These are phyloP conservation scores for Dioctria rufipes DNA, from an alignment of 2,888 invertebrate species.

Conservation along the genomic window DNA sequence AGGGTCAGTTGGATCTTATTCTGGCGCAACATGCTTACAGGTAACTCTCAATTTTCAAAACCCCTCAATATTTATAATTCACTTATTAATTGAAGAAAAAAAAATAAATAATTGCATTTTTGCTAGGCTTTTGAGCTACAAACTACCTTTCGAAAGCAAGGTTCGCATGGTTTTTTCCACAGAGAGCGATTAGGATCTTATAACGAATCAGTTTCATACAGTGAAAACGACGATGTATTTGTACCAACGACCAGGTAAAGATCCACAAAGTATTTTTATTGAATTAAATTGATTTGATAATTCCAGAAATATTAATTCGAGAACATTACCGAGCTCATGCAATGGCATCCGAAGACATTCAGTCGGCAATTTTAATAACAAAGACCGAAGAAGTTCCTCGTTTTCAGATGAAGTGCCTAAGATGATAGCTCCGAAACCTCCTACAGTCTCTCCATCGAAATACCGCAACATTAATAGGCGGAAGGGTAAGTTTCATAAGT, in stretches of 20 bases:
- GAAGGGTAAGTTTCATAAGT: constrained; percentile 66
- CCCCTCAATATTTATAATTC: neutral
- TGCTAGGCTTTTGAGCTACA: constrained; percentile 58
- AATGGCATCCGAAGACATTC: constrained; percentile 70
- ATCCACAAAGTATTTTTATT: constrained; percentile 24
- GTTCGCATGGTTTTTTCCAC: constrained; percentile 61
- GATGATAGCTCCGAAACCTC: constrained; percentile 70
- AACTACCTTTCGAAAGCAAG: constrained; percentile 61
- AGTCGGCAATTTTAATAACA: constrained; percentile 68
- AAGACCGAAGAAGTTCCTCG: constrained; percentile 63
- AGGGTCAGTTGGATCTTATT: constrained; percentile 67
- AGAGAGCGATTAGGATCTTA: constrained; percentile 70
- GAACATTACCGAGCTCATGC: constrained; percentile 59
- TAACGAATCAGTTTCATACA: constrained; percentile 66
- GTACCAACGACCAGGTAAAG: constrained; percentile 67
- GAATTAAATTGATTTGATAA: neutral
- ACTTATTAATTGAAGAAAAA: constrained; percentile 61
- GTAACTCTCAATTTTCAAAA: constrained; percentile 17
- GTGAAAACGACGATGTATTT: constrained; percentile 69
- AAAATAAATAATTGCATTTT: constrained; percentile 10
- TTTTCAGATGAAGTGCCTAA: constrained; percentile 71
- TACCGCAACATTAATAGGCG: constrained; percentile 66
- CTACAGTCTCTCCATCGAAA: constrained; percentile 67
- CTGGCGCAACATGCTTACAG: constrained; percentile 55
- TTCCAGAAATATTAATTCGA: constrained; percentile 49